Conservation (phyloP, 2,113 vertebrate genomes). For the Callospermophilus lateralis region DNA sequence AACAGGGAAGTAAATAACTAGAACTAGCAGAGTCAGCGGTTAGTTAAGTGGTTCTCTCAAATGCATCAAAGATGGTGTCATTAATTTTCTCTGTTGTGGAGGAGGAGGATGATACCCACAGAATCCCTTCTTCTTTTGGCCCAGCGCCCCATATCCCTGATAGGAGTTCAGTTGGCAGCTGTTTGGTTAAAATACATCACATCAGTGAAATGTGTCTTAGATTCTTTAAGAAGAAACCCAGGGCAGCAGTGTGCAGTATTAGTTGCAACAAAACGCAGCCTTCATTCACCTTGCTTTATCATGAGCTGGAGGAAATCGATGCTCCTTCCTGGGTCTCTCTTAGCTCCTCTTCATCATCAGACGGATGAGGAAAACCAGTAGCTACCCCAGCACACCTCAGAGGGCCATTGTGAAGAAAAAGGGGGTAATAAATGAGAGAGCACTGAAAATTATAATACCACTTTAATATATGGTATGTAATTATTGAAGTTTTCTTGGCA, state of each 20-base stretch:
- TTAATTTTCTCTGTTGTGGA: conserved; percentile 63
- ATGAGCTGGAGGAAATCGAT: neutral
- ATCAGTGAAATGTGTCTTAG: neutral
- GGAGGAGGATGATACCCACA: neutral
- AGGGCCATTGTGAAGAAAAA: neutral
- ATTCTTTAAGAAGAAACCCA: neutral
- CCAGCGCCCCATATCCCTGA: neutral
- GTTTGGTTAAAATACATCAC: conserved; percentile 4
- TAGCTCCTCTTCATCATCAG: neutral
- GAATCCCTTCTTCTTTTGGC: neutral
- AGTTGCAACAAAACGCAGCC: neutral
- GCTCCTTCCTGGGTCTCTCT: neutral
- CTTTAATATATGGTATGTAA: neutral
- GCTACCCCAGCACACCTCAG: neutral
- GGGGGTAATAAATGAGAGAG: too few relatives aligned
- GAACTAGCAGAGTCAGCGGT: conserved; percentile 37
- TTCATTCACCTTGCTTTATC: neutral
- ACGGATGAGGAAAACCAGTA: neutral
- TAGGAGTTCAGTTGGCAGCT: neutral
- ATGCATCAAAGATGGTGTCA: neutral
- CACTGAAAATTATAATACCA: neutral
- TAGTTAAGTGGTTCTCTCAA: conserved; percentile 6
- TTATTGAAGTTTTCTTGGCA: neutral
- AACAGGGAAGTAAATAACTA: conserved; percentile 31
- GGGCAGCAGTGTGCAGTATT: neutral